Percentiles rank a stretch among this genome's conserved stretches.
Conservation (phyloP, 2,888 invertebrate species). For the Lysandra coridon region DNA sequence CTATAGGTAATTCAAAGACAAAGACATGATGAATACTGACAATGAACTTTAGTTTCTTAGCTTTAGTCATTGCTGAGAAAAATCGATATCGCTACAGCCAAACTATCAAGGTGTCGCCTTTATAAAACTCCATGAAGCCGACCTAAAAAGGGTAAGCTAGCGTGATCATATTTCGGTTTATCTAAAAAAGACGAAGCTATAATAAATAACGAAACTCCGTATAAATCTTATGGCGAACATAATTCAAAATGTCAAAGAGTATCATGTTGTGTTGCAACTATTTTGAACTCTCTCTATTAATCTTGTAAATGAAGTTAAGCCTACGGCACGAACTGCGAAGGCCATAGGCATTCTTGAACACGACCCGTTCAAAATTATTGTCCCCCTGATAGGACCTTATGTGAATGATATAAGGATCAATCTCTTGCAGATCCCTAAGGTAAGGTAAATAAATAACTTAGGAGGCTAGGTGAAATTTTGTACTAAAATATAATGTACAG, state of each 20-base stretch:
- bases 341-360: not conserved
- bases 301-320: not conserved
- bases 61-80: no score
- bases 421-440: not conserved
- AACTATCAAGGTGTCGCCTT: no score
- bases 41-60: no score
- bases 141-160: not conserved
- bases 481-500: no score
- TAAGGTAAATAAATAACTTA: not conserved
- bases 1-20: no score
- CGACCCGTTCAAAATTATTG: not conserved
- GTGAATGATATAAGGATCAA: not conserved
- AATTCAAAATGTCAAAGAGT: not conserved
- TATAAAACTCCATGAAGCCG: not conserved
- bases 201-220: constrained; percentile 16
- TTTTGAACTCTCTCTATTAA: not conserved
- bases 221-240: constrained; percentile 25
- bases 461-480: no score
- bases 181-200: constrained; percentile 22
- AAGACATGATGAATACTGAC: no score
- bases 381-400: not conserved
- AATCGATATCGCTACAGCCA: no score
- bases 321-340: not conserved
- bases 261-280: not conserved
- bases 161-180: constrained; percentile 20